Evolutionary conservation across 1,140 invertebrate species (phyloP), one percentile per base, ranked within the genome.

Genomic region (Chironomus striatipennis): DNA sequence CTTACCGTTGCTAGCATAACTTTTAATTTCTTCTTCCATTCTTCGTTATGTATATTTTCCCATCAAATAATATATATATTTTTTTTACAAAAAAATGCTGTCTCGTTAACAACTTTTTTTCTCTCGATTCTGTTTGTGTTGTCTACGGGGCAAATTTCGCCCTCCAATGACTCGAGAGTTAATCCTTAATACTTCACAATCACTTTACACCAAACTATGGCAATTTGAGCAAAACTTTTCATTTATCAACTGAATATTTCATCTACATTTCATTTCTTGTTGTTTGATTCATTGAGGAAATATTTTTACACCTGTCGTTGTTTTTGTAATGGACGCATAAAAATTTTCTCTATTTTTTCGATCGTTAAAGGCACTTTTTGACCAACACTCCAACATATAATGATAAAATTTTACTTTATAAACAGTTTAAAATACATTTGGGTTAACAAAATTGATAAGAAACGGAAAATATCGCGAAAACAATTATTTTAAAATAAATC

Each of bases 291-390:
- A 57, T 57, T 57, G 12, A 57, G 47, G 18, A 70, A 70, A 70
- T 18, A 70, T 20, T 70, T 18, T 70, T 70, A 21, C 65, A 70
- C 65, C 65, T 70, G 65, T 70, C 65, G 65, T 70, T 70, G 65
- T 70, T 70, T 70, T 70, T 70, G 65, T 70, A 70, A 70, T 70
- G 65, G 65, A 70, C 65, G 65, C 65, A 70, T 70, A 21, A 18
- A 10, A 70, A 70, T 70, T 70, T 70, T 20, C 18, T 21, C n/a
- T 10, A 20, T 70, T 57, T 57, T 57, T 15, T 57, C 9, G 12
- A 12, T 12, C n/a, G 12, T 70, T 70, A 34, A 70, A 70, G 65
- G 65, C 65, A 70, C 65, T 20, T 21, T 70, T 70, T 20, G 9
- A 17, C 9, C 6, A 9, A 17, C 18, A 70, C 17, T 70, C 65